Evolutionary conservation across 2,797 vertebrate genomes (phyloP).

Genomic region (Poeciliopsis turneri): DNA sequence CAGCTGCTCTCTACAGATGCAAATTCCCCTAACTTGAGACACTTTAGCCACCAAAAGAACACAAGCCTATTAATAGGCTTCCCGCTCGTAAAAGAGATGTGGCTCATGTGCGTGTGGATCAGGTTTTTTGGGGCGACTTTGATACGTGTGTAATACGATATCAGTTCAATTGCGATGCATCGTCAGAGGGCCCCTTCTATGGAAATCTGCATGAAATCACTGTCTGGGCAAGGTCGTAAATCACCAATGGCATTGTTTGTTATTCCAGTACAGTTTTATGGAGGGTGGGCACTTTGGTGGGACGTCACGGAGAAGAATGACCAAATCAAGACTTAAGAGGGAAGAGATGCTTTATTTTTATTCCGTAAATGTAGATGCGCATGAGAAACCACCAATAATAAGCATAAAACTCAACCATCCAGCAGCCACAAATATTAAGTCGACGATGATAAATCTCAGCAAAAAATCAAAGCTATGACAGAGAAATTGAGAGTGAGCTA

Average conservation of each 20-base stretch:
- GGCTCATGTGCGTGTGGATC: conserved; percentile 69
- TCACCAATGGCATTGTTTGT: conserved; percentile 80
- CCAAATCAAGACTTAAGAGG: conserved; percentile 60
- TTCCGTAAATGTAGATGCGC: conserved; percentile 56
- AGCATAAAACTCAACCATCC: conserved; percentile 3
- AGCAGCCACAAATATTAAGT: conserved; percentile 5
- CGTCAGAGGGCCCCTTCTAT: conserved; percentile 73
- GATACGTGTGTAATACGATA: conserved; percentile 86
- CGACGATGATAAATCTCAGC: conserved; percentile 35
- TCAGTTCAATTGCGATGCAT: conserved; percentile 82
- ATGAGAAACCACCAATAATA: conserved; percentile 33
- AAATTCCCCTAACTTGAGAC: conserved; percentile 76
- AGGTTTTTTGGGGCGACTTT: conserved; percentile 79
- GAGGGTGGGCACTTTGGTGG: conserved; percentile 65
- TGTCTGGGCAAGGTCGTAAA: conserved; percentile 84
- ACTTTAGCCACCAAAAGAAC: conserved; percentile 78
- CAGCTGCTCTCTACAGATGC: conserved; percentile 63
- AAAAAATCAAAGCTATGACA: conserved; percentile 26
- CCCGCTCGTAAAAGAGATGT: conserved; percentile 79
- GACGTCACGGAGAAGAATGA: conserved; percentile 70
- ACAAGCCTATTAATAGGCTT: conserved; percentile 82
- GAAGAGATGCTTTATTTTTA: conserved; percentile 59
- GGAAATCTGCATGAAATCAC: conserved; percentile 87
- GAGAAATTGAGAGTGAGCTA: conserved; percentile 28
- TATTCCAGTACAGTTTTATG: conserved; percentile 76